Conservation (phyloP, 2,113 vertebrate species). For the Coracopsis vasa region DNA sequence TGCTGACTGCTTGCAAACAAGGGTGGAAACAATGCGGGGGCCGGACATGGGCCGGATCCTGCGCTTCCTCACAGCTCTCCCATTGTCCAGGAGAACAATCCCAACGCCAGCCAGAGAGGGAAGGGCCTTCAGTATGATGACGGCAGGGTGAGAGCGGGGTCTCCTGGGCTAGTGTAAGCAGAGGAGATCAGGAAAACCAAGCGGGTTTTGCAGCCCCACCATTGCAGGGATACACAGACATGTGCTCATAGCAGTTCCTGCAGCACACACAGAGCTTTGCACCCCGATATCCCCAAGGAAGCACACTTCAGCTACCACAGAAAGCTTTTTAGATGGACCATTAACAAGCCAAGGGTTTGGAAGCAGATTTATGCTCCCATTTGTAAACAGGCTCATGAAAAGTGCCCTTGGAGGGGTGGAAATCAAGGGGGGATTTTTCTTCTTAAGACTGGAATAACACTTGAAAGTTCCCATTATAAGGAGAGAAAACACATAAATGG, state of each 20-base stretch:
- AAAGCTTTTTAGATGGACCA: background rate
- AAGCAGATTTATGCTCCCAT: slow-evolving; percentile 42
- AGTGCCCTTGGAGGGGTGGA: background rate
- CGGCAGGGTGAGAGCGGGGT: background rate
- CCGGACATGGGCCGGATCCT: background rate
- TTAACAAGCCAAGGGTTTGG: background rate
- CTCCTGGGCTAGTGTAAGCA: background rate
- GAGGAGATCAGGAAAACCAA: background rate
- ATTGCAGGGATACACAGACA: fast-evolving
- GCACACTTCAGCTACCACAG: background rate
- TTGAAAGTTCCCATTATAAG: slow-evolving; percentile 49
- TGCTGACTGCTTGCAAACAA: background rate
- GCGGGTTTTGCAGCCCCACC: background rate
- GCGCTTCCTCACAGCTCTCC: background rate
- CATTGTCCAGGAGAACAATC: slow-evolving; percentile 57
- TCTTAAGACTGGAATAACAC: slow-evolving; percentile 46
- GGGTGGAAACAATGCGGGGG: background rate
- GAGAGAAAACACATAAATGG: background rate
- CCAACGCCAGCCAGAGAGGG: background rate
- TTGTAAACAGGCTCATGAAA: slow-evolving; percentile 56
- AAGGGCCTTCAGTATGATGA: background rate
- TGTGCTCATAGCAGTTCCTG: fast-evolving
- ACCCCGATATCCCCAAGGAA: background rate
- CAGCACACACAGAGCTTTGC: fast-evolving
- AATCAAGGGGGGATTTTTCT: slow-evolving; percentile 38